Base-by-base conservation (phyloP, 2,888 invertebrate genomes). In the Rhingia campestris region DNA sequence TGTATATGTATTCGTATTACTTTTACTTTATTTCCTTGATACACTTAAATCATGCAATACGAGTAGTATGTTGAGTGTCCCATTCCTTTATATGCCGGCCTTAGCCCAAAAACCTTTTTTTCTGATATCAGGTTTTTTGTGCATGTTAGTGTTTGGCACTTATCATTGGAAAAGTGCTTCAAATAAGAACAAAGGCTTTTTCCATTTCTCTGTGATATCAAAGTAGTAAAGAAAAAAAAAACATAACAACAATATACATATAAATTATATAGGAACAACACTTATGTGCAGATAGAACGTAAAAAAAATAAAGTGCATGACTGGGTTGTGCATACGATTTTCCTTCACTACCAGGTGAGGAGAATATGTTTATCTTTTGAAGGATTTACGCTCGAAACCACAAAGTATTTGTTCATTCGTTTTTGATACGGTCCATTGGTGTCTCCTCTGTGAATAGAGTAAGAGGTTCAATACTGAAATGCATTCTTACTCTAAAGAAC, bases 81-180 rank as follows among this genome's bases (percentile, higher is more conserved):
- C 47, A 51, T 64, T 59, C n/a, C 10, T 49, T 37, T 49, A 58
- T 63, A 77, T 64, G 35, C 39, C 72, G 72, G 35, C 67, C 67
- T 67, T 69, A 77, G 73, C 72, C 49, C 51, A 56, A 75, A 56
- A 75, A 70, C 58, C 64, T 47, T 75, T 59, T 54, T 35, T 9
- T 12, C n/a, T 56, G 10, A 32, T 9, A 33, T 45, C 4, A 1
- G 12, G 4, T 39, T 67, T 14, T 43, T 49, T 56, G 56, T 74
- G 51, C 39, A 37, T 32, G 58, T 70, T 59, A 22, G 58, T 53
- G 14, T 58, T 22, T 22, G 72, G 72, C 63, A 39, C 47, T 12
- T 82, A 77, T 82, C 81, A 82, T 82, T 82, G 81, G 72, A 61
- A 82, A 82, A 73, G 73, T 63, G 73, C 73, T 77, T 63, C 61